Evolutionary conservation across 30 jellyfish, hydroid and myxozoan genomes (phyloP).

Genomic region (Aurelia sp.): DNA sequence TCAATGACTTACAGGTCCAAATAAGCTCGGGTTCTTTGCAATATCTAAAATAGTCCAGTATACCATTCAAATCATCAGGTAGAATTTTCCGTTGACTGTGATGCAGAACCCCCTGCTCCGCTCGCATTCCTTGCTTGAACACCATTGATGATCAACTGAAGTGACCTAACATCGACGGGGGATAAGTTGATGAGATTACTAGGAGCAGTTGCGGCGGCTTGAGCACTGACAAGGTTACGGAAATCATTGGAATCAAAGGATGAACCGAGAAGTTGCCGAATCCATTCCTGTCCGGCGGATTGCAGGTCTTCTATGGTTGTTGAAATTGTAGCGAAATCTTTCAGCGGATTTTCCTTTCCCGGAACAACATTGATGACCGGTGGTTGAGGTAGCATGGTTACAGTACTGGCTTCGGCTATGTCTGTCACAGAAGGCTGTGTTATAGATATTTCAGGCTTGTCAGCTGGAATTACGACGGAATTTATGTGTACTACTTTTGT

Average conservation of each 20-base stretch:
- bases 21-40: no score
- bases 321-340: slow-evolving; percentile 62
- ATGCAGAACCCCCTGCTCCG: not conserved
- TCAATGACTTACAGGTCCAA: no score
- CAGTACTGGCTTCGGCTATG: not conserved
- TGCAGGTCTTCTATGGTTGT: slow-evolving; percentile 50
- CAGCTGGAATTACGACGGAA: slow-evolving; percentile 23
- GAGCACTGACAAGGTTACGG: slow-evolving; percentile 35
- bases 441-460: not conserved
- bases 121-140: slow-evolving; percentile 32
- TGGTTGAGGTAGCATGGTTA: not conserved
- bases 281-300: slow-evolving; percentile 45
- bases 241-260: slow-evolving; percentile 37
- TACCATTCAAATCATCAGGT: no score
- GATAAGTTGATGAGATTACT: slow-evolving; percentile 43
- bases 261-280: slow-evolving; percentile 55
- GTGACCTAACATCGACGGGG: slow-evolving; percentile 51
- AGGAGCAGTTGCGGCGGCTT: slow-evolving; percentile 28
- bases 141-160: slow-evolving; percentile 60
- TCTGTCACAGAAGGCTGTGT: not conserved
- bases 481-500: slow-evolving; percentile 7
- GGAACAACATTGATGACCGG: no score
- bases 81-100: not conserved
- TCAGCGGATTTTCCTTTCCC: slow-evolving; percentile 39
- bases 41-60: no score